Evolutionary conservation across 2,113 vertebrate species (phyloP).

Genomic region (Hassar affinis): DNA sequence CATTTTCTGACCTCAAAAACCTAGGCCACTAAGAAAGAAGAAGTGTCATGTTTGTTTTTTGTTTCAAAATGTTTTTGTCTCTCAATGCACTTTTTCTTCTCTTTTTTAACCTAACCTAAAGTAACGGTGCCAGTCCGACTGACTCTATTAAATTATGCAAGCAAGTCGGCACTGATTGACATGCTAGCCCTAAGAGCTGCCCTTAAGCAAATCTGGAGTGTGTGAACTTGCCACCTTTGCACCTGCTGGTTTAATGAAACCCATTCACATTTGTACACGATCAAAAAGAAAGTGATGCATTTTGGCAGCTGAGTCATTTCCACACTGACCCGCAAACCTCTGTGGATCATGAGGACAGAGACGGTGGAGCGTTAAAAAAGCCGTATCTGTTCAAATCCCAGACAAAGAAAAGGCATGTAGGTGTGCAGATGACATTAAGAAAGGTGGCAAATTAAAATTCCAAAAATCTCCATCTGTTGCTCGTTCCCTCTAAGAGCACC

Average conservation of each 20-base stretch:
- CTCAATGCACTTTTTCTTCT: background rate
- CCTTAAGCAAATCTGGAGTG: constrained; percentile 11
- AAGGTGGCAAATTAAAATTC: background rate
- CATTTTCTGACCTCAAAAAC: background rate
- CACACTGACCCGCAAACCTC: background rate
- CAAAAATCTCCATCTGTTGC: background rate
- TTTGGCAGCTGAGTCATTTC: constrained; percentile 1
- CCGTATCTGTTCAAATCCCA: background rate
- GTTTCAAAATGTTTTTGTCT: background rate
- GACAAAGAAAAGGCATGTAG: background rate
- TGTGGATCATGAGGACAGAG: background rate
- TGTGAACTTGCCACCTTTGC: background rate
- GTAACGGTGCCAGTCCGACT: background rate
- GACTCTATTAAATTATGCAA: background rate
- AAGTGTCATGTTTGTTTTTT: background rate
- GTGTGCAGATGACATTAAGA: background rate
- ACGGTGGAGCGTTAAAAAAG: background rate
- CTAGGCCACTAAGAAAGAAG: background rate
- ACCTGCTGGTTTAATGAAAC: background rate
- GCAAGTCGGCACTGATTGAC: background rate
- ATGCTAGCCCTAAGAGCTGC: background rate
- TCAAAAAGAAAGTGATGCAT: background rate
- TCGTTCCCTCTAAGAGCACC: background rate
- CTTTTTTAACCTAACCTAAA: background rate
- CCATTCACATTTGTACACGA: background rate